Evolutionary conservation across 2,797 vertebrate genomes (phyloP).

Genomic region (Mycteria americana): DNA sequence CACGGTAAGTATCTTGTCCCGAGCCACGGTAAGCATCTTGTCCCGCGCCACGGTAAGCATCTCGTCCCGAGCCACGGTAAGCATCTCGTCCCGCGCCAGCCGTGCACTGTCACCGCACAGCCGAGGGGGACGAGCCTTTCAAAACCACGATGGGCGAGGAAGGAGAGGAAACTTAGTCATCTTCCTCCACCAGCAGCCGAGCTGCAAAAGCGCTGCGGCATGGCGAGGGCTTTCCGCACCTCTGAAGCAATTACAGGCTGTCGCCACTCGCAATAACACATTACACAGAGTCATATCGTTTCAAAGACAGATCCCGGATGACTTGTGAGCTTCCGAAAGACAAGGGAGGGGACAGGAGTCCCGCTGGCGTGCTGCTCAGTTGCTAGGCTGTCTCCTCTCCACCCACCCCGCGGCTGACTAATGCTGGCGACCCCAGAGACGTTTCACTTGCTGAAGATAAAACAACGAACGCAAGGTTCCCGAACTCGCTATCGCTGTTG

Average conservation of each 20-base stretch:
- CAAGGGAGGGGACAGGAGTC: not conserved
- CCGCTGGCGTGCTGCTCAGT: not conserved
- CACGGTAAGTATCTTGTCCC: accelerated
- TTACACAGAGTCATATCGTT: not conserved
- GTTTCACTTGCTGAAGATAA: not conserved
- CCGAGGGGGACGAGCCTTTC: not conserved
- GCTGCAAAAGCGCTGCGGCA: not conserved
- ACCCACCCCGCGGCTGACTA: not conserved
- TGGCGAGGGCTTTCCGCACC: not conserved
- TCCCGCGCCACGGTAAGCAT: accelerated
- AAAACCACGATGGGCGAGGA: not conserved
- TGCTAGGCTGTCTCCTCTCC: not conserved
- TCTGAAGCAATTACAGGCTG: not conserved
- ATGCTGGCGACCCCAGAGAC: not conserved
- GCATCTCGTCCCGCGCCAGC: not conserved
- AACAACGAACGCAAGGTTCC: not conserved
- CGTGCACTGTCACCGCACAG: accelerated
- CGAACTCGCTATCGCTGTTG: not conserved
- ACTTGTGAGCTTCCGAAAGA: not conserved
- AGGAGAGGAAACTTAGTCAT: constrained; percentile 4
- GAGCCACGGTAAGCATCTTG: not conserved
- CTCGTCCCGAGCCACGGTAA: not conserved
- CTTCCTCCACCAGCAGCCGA: not conserved
- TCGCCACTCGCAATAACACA: not conserved
- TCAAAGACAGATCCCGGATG: not conserved